Percentiles rank a stretch among this genome's conserved stretches.
phyloP scores from a whole-genome alignment of 2,797 vertebrate species.

The Graptemys geographica region DNA sequence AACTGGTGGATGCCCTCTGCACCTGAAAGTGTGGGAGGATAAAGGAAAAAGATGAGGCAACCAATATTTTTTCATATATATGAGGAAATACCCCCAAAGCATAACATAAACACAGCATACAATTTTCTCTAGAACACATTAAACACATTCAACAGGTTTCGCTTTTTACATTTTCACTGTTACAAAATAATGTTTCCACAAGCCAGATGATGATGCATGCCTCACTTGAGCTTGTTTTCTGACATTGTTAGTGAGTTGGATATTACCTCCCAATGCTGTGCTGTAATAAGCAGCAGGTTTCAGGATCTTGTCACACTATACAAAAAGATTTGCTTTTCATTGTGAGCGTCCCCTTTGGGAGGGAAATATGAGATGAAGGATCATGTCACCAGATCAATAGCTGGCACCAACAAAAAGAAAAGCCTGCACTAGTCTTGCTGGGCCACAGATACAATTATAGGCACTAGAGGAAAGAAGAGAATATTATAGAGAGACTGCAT shows the following conservation, averaged over 20 bases:
- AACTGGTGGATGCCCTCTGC: not conserved
- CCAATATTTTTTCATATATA: not conserved
- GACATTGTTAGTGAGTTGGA: not conserved
- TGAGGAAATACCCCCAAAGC: not conserved
- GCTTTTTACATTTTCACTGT: not conserved
- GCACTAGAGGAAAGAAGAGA: conserved; percentile 38
- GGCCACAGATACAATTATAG: conserved; percentile 63
- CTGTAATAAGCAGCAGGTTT: conserved; percentile 48
- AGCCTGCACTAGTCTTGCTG: conserved; percentile 19
- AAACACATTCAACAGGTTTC: not conserved
- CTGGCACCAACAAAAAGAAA: conserved; percentile 59
- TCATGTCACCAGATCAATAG: conserved; percentile 53
- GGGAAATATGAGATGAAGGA: conserved; percentile 57
- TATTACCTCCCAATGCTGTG: not conserved
- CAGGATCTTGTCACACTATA: not conserved
- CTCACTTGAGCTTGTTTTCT: not conserved
- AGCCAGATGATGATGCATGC: not conserved
- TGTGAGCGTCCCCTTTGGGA: conserved; percentile 51
- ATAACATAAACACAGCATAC: not conserved
- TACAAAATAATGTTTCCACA: not conserved
- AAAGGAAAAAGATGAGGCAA: not conserved
- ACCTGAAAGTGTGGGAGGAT: not conserved
- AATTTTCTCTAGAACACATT: not conserved
- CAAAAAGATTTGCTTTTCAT: conserved; percentile 39
- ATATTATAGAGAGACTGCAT: conserved; percentile 54